Conservation (phyloP, 2,113 vertebrate genomes). For the Bombycilla garrulus region DNA sequence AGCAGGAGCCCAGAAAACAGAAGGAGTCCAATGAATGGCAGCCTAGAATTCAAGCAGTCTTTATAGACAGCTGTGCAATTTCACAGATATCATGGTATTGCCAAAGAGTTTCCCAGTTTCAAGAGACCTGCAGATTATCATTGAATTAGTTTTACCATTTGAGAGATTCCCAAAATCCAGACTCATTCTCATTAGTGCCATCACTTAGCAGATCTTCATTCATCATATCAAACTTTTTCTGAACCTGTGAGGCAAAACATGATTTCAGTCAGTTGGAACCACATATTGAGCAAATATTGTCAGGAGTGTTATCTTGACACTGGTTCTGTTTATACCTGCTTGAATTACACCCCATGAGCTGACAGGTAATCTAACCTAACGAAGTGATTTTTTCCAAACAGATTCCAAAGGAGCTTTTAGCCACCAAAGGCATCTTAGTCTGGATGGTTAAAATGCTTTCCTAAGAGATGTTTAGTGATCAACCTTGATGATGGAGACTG, state of each 20-base stretch:
- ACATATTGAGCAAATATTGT: not conserved
- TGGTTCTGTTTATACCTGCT: not conserved
- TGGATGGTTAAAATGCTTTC: not conserved
- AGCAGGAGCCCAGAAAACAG: not conserved
- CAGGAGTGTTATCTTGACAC: not conserved
- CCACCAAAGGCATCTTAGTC: not conserved
- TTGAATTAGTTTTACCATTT: slow-evolving; percentile 78
- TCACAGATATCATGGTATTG: not conserved
- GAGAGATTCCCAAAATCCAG: slow-evolving; percentile 95
- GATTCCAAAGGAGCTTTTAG: not conserved
- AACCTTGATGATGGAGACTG: not conserved
- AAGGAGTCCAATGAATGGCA: not conserved
- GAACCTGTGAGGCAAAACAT: slow-evolving; percentile 78
- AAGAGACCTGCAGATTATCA: not conserved
- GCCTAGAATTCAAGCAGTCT: not conserved
- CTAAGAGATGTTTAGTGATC: not conserved
- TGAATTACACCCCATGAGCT: not conserved
- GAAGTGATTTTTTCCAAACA: not conserved
- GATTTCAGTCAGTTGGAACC: not conserved
- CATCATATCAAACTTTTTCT: slow-evolving; percentile 94
- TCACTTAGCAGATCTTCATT: slow-evolving; percentile 95
- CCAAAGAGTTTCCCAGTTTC: not conserved
- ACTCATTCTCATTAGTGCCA: slow-evolving; percentile 83
- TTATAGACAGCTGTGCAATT: not conserved
- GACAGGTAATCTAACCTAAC: not conserved